Conservation (phyloP, 1,140 invertebrate genomes). For the Leptopilina boulardi region DNA sequence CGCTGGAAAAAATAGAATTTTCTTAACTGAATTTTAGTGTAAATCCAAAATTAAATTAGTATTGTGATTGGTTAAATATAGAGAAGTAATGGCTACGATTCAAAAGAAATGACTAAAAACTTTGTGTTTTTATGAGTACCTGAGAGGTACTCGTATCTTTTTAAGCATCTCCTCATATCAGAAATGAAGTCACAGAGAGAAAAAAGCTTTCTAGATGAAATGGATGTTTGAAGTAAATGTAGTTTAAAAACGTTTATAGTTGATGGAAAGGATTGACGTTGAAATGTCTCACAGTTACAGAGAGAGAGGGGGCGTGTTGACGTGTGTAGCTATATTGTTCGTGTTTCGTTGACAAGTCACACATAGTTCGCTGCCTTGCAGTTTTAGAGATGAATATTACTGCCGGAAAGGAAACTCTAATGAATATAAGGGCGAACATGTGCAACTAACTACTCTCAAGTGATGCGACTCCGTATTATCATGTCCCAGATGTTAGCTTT, state of each 20-base stretch:
- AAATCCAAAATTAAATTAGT: too few species aligned
- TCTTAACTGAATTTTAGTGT: too few species aligned
- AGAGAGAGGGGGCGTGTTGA: constrained; percentile 54
- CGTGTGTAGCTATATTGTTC: constrained; percentile 47
- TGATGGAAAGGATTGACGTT: constrained; percentile 25
- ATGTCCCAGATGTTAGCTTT: constrained; percentile 46
- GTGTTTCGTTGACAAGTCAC: constrained; percentile 47
- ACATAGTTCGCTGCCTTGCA: constrained; percentile 47
- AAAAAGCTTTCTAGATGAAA: not conserved
- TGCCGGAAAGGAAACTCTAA: constrained; percentile 50
- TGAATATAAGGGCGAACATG: constrained; percentile 54
- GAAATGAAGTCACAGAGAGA: not conserved
- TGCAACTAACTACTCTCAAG: constrained; percentile 52
- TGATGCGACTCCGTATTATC: constrained; percentile 41
- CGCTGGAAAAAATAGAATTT: too few species aligned
- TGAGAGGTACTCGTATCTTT: not conserved
- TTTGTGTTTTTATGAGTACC: not conserved
- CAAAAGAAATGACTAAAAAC: not conserved
- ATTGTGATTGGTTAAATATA: too few species aligned
- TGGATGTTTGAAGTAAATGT: not conserved
- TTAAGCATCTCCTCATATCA: not conserved
- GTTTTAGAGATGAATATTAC: constrained; percentile 58
- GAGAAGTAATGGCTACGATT: not conserved
- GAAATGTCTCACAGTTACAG: constrained; percentile 53
- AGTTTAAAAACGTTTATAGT: not conserved